Conservation (phyloP, 2,113 vertebrate species). For the Plestiodon gilberti region DNA sequence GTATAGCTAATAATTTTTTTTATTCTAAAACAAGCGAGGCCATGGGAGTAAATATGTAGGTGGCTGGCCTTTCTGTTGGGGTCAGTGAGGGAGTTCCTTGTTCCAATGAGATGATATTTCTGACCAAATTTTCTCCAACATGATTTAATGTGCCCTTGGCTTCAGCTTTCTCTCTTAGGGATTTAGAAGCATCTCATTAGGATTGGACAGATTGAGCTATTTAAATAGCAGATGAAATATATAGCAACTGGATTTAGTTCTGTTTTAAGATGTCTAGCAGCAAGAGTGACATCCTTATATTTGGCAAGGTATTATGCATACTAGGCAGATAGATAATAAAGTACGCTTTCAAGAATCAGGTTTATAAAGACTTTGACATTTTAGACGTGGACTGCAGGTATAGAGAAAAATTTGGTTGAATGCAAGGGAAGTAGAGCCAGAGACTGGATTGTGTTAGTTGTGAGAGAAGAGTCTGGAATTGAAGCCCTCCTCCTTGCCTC, state of each 20-base stretch:
- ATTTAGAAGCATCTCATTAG: conserved; percentile 14
- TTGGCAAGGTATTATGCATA: background rate
- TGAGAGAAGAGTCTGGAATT: background rate
- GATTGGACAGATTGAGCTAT: background rate
- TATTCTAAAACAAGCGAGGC: background rate
- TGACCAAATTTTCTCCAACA: background rate
- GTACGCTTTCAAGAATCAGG: background rate
- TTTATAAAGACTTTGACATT: background rate
- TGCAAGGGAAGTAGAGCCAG: background rate
- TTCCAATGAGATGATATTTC: background rate
- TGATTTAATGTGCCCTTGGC: background rate
- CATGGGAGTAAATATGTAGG: background rate
- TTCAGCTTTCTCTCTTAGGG: background rate
- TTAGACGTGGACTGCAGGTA: background rate
- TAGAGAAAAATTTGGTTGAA: too few species aligned
- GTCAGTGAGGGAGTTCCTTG: background rate
- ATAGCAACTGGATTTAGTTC: background rate
- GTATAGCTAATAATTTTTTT: background rate
- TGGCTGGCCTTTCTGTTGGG: background rate
- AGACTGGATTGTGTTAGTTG: background rate
- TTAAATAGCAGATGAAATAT: background rate
- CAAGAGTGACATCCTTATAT: background rate
- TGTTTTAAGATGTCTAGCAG: background rate
- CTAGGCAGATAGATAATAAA: background rate
- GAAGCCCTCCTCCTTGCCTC: background rate